phyloP scores from a whole-genome alignment of 2,113 vertebrate species.

The Calonectris borealis region DNA sequence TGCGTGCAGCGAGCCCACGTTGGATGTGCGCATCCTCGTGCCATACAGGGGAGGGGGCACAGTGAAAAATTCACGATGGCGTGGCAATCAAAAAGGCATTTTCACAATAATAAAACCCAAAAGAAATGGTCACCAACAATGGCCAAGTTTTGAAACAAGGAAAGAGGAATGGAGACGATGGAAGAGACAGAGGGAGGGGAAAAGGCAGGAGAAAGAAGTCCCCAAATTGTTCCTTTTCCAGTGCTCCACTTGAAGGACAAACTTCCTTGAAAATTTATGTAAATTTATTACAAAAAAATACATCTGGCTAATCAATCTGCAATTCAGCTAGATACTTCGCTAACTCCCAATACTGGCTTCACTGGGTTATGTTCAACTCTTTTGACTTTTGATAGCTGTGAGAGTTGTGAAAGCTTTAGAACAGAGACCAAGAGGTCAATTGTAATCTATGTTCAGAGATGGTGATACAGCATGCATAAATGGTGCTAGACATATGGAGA shows the following conservation, averaged over 20 bases:
- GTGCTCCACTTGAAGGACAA: background rate
- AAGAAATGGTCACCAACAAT: background rate
- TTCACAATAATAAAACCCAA: background rate
- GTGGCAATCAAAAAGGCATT: background rate
- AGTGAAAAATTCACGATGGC: accelerated
- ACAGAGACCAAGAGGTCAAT: background rate
- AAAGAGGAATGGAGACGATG: background rate
- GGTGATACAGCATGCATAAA: background rate
- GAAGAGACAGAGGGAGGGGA: background rate
- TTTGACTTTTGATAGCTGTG: background rate
- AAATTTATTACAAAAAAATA: background rate
- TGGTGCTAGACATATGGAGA: conserved; percentile 10
- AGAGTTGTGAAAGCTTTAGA: background rate
- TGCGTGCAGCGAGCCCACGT: accelerated
- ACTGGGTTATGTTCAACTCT: background rate
- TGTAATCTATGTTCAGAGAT: background rate
- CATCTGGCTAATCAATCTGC: background rate
- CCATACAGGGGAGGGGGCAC: accelerated
- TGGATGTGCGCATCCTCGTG: accelerated
- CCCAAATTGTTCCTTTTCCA: background rate
- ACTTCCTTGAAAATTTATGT: background rate
- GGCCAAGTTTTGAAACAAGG: background rate
- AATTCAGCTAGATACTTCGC: background rate
- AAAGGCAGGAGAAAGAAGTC: background rate
- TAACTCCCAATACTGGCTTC: accelerated